These are phyloP conservation scores for Monomorium pharaonis DNA, from an alignment of 1,140 invertebrate genomes.

Conservation along the genomic window DNA sequence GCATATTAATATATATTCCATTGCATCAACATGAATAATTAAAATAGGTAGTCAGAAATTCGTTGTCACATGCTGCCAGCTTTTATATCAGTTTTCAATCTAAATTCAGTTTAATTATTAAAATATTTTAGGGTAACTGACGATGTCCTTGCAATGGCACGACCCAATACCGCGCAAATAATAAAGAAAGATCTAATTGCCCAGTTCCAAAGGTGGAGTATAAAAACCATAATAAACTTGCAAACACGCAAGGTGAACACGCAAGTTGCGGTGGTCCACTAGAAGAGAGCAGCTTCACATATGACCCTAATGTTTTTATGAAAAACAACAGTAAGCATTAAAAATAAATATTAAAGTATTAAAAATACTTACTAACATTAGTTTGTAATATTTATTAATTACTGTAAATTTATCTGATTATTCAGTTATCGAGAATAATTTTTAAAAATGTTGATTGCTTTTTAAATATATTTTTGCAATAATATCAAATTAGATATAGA, in stretches of 20 bases:
- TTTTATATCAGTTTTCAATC: not conserved
- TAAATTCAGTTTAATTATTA: not conserved
- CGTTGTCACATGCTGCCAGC: not conserved
- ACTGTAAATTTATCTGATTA: not conserved
- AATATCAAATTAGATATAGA: not conserved
- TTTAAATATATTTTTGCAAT: not conserved
- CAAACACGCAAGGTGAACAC: slow-evolving; percentile 94
- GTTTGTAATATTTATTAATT: not conserved
- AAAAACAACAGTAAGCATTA: slow-evolving; percentile 90
- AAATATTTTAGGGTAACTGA: slow-evolving; percentile 90
- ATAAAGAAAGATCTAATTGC: slow-evolving; percentile 91
- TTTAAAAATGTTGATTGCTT: not conserved
- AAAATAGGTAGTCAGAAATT: not conserved
- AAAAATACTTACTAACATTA: no score
- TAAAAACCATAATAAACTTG: slow-evolving; percentile 93
- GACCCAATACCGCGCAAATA: slow-evolving; percentile 91
- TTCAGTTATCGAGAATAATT: not conserved
- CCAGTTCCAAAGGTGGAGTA: slow-evolving; percentile 92
- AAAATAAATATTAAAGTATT: not conserved
- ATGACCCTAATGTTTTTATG: slow-evolving; percentile 93
- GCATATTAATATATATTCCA: not conserved
- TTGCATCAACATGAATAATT: not conserved
- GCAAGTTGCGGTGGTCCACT: slow-evolving; percentile 91
- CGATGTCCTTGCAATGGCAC: slow-evolving; percentile 94
- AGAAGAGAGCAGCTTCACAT: slow-evolving; percentile 91